Percentiles rank a stretch among this genome's conserved stretches.
Evolutionary conservation across 2,113 vertebrate genomes (phyloP).

Genomic region (Gasterosteus nipponicus): DNA sequence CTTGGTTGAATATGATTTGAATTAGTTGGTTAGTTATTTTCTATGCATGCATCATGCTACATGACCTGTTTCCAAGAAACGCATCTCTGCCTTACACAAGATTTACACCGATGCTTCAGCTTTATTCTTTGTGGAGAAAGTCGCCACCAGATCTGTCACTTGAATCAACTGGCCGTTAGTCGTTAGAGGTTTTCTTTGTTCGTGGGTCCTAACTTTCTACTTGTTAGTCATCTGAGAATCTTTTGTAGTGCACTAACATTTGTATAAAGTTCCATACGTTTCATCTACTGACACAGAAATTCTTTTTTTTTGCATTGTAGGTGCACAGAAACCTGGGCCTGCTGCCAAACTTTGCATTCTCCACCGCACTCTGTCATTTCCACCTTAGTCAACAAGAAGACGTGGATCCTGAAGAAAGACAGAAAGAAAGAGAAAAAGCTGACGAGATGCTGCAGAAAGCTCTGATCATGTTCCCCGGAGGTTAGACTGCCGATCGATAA

Average conservation of each 20-base stretch:
- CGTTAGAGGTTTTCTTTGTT: neutral
- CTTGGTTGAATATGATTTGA: no score
- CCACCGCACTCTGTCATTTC: constrained; percentile 89
- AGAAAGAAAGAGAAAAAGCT: constrained; percentile 77
- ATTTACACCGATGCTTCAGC: neutral
- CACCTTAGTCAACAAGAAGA: constrained; percentile 91
- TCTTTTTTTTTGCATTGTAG: constrained; percentile 72
- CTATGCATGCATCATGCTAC: neutral
- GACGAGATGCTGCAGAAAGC: constrained; percentile 85
- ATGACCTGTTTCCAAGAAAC: neutral
- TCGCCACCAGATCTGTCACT: neutral
- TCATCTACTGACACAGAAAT: neutral
- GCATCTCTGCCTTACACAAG: neutral
- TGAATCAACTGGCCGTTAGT: neutral
- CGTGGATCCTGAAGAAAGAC: constrained; percentile 79
- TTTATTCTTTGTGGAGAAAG: neutral
- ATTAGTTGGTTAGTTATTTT: neutral
- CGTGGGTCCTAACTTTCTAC: neutral
- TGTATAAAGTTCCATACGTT: neutral
- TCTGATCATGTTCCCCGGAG: constrained; percentile 92
- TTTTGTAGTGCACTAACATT: neutral
- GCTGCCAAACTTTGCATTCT: constrained; percentile 97
- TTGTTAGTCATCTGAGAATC: neutral
- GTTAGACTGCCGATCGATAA: constrained; percentile 67
- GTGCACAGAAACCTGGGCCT: constrained; percentile 93